Evolutionary conservation across 1,140 invertebrate species (phyloP).

Genomic region (Drosophila ercepeae): DNA sequence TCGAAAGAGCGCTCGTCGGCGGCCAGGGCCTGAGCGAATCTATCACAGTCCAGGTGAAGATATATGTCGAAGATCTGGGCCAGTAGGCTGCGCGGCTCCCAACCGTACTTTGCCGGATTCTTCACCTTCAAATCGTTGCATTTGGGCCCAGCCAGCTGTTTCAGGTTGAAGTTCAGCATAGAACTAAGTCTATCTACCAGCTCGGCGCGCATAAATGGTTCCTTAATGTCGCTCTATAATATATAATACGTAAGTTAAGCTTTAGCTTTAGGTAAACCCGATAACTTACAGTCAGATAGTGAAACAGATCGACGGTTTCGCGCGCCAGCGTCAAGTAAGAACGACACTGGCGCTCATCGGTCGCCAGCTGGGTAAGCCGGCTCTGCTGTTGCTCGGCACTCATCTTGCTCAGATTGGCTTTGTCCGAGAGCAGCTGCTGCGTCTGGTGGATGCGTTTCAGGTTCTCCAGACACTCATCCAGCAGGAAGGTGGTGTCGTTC

Average conservation of each 20-base stretch:
- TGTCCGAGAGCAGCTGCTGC: slow-evolving; percentile 91
- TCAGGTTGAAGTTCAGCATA: slow-evolving; percentile 99
- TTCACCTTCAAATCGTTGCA: slow-evolving; percentile 99
- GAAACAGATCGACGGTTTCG: slow-evolving; percentile 99
- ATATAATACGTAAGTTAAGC: not conserved
- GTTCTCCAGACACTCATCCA: slow-evolving; percentile 98
- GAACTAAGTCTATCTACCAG: slow-evolving; percentile 96
- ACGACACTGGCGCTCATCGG: slow-evolving; percentile 96
- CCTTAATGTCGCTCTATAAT: slow-evolving; percentile 89
- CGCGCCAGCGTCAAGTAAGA: slow-evolving; percentile 97
- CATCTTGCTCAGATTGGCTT: slow-evolving; percentile 87
- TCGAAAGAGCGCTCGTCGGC: slow-evolving; percentile 97
- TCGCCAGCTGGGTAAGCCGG: slow-evolving; percentile 90
- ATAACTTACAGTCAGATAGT: slow-evolving; percentile 95
- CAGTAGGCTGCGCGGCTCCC: slow-evolving; percentile 96
- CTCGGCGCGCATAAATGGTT: slow-evolving; percentile 96
- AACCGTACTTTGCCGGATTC: slow-evolving; percentile 97
- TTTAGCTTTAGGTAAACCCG: too few species aligned
- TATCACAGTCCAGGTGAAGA: slow-evolving; percentile 96
- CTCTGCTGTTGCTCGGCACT: slow-evolving; percentile 90
- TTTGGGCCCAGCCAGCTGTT: slow-evolving; percentile 98
- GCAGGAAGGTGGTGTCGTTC: slow-evolving; percentile 98
- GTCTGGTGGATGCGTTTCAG: slow-evolving; percentile 98
- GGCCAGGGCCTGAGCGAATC: slow-evolving; percentile 94
- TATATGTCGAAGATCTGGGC: slow-evolving; percentile 98